Base-by-base conservation (phyloP, 2,113 vertebrate genomes). In the Scytalopus superciliaris region DNA sequence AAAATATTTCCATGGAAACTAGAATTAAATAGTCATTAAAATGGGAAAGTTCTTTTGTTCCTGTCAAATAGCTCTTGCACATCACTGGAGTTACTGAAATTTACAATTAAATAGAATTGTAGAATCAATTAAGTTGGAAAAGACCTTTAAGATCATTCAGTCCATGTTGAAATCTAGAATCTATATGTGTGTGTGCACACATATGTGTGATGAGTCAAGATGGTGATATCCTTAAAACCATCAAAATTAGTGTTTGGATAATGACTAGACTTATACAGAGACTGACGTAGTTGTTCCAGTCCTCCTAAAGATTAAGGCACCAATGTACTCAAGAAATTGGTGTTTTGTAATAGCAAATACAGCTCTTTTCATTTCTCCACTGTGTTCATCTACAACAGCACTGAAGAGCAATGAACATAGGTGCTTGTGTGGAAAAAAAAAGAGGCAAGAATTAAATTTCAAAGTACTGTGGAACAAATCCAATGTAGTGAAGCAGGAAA, bases 1-100 rank as follows among this genome's bases (percentile, higher is more conserved):
- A 56, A 83, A 95, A 68, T 79, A 96, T 91, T 94, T 94, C 84
- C 75, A 94, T 80, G 75, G 85, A 95, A 95, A 91, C 70, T 73
- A 56, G 72, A 88, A 93, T 90, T 80, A 96, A 75, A 57, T 53
- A 76, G 55, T 69, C 35, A 76, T 95, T 94, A 85, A 83, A 85
- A 45, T 19, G 47, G 8, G 5, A 35, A 9, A 55, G 22, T 56
- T 33, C 8, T 93, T 81, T 87, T 79, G 7, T 79, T 90, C 52
- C 70, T 83, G 9, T 40, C 45, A 90, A 82, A 82, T 55, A 50
- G 33, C 3, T 44, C 22, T 79, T 82, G 35, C n/a, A 23, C 25
- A 45, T 37, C 7, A 53, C 23, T 52, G 28, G n/a, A 22, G 2
- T 22, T 55, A 9, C 23, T 93, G 59, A 57, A 74, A 76, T 64